Evolutionary conservation across 1,140 invertebrate species (phyloP).

Genomic region (Drosophila busckii): DNA sequence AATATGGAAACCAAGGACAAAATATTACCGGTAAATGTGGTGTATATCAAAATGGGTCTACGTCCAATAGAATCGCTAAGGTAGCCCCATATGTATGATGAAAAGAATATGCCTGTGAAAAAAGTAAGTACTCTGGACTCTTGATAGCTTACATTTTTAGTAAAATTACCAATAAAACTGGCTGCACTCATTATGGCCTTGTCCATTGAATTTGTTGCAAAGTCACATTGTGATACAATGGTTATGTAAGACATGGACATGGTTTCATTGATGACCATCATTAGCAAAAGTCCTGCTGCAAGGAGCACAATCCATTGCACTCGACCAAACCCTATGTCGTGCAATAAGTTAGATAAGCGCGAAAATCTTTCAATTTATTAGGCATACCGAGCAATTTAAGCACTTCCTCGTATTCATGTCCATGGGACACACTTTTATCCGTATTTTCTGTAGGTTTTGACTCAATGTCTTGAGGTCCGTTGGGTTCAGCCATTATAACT

Average conservation of each 20-base stretch:
- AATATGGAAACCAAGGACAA: conserved; percentile 80
- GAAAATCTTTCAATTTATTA: background rate
- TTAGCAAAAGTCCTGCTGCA: conserved; percentile 58
- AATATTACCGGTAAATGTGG: conserved; percentile 49
- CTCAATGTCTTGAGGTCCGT: conserved; percentile 23
- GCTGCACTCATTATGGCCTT: conserved; percentile 71
- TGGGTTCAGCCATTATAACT: conserved; percentile 16
- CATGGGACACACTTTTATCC: conserved; percentile 7
- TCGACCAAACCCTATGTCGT: conserved; percentile 49
- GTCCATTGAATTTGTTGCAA: conserved; percentile 68
- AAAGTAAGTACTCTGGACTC: background rate
- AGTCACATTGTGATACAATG: conserved; percentile 78
- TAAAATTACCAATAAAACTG: conserved; percentile 66
- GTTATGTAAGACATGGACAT: conserved; percentile 76
- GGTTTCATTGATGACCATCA: conserved; percentile 75
- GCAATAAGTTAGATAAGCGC: background rate
- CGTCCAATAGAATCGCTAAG: conserved; percentile 84
- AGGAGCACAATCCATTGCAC: conserved; percentile 61
- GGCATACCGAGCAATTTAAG: conserved; percentile 49
- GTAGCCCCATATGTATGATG: conserved; percentile 84
- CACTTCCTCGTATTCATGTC: conserved; percentile 59
- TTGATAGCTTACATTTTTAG: background rate
- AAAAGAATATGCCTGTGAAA: conserved; percentile 80
- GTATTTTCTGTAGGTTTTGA: conserved; percentile 1
- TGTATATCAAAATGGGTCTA: conserved; percentile 80